Percentiles rank a stretch among this genome's conserved stretches.
Conservation (phyloP, 2,888 invertebrate genomes). For the Acleris laterana region DNA sequence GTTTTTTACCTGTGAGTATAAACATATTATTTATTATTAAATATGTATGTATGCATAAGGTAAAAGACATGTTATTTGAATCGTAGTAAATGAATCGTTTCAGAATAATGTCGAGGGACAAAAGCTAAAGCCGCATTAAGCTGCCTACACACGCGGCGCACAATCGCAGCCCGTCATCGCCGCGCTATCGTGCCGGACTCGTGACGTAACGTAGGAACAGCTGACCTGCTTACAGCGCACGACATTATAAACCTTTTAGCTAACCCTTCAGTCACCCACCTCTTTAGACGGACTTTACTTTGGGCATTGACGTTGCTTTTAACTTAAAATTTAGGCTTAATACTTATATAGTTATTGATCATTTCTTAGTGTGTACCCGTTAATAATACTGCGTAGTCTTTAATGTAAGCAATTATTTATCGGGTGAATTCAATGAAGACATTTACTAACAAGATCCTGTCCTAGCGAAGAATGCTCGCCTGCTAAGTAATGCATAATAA, state of each 20-base stretch:
- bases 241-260: slow-evolving; percentile 52
- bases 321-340: not conserved
- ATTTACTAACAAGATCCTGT: slow-evolving; percentile 23
- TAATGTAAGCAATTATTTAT: slow-evolving; percentile 3
- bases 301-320: slow-evolving; percentile 4
- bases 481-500: slow-evolving; percentile 14
- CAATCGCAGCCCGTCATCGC: slow-evolving; percentile 56
- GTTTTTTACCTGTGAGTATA: too few species aligned
- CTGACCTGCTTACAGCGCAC: slow-evolving; percentile 55
- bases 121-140: too few species aligned
- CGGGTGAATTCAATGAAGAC: not conserved
- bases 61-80: too few species aligned
- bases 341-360: not conserved
- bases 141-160: slow-evolving; percentile 30
- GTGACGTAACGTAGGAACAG: slow-evolving; percentile 53
- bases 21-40: too few species aligned
- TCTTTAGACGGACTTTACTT: not conserved
- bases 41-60: too few species aligned
- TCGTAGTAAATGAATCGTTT: too few species aligned
- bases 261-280: slow-evolving; percentile 47
- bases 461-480: slow-evolving; percentile 22
- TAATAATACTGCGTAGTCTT: not conserved
- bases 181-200: slow-evolving; percentile 55
- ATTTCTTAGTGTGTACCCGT: not conserved
- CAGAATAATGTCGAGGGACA: too few species aligned